phyloP scores from a whole-genome alignment of 2,113 vertebrate genomes.

The Carassius carassius region DNA sequence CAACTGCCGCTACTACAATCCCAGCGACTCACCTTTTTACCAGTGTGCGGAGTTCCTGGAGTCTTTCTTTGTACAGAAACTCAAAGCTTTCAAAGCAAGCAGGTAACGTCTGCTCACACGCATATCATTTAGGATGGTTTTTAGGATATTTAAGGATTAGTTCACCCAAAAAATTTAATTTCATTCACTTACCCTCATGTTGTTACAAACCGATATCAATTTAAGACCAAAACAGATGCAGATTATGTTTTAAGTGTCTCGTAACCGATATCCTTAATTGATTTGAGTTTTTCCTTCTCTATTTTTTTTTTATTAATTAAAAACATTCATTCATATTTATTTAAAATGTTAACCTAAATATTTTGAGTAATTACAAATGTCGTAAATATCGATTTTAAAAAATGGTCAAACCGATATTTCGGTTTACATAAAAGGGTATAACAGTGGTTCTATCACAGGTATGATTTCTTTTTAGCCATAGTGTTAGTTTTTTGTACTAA shows the following conservation, averaged over 20 bases:
- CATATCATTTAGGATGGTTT: not conserved
- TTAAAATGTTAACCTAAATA: not conserved
- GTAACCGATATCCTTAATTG: too few relatives aligned
- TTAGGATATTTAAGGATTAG: not conserved
- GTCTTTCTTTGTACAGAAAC: slow-evolving; percentile 98
- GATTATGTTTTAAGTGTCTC: too few relatives aligned
- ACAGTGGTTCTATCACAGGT: not conserved
- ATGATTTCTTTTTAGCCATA: not conserved
- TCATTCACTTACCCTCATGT: too few relatives aligned
- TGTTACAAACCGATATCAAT: not conserved
- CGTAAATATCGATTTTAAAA: not conserved
- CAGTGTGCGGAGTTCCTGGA: slow-evolving; percentile 97
- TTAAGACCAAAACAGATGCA: not conserved
- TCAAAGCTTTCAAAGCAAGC: slow-evolving; percentile 99
- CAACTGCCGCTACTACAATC: slow-evolving; percentile 99
- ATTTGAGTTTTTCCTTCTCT: too few relatives aligned
- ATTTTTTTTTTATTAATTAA: too few relatives aligned
- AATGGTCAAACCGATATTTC: not conserved
- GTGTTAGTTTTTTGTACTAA: not conserved
- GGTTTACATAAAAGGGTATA: not conserved
- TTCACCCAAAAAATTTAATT: too few relatives aligned
- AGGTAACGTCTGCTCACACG: slow-evolving; percentile 79
- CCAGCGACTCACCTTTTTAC: slow-evolving; percentile 96
- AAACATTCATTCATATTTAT: not conserved
- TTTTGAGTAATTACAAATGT: not conserved